phyloP scores from a whole-genome alignment of 2,888 invertebrate genomes.

The Ommatoiulus sabulosus region DNA sequence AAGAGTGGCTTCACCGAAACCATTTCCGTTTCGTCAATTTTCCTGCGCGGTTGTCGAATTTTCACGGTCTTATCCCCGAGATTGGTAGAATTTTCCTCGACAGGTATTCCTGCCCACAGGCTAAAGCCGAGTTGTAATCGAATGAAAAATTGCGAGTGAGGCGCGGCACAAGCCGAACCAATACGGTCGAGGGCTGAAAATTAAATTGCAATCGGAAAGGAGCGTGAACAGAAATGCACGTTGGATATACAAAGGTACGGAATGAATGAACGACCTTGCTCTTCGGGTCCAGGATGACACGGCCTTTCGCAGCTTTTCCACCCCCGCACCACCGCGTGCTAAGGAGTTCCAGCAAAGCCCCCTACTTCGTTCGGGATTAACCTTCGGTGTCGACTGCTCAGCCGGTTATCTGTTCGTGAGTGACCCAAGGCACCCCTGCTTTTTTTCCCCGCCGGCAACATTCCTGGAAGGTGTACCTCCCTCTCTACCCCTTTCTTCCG shows the following conservation, averaged over 20 bases:
- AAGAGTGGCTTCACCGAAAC: neutral
- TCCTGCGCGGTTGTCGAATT: neutral
- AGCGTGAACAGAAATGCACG: conserved; percentile 25
- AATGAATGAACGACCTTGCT: conserved; percentile 38
- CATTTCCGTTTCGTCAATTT: neutral
- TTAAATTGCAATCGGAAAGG: neutral
- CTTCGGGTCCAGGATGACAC: neutral
- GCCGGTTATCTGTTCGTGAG: conserved; percentile 25
- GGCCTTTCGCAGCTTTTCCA: neutral
- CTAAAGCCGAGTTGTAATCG: neutral
- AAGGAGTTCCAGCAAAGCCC: neutral
- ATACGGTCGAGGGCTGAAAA: conserved; percentile 1
- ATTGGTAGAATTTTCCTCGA: neutral
- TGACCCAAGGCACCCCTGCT: conserved; percentile 1
- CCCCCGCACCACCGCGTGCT: neutral
- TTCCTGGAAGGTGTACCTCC: conserved; percentile 27
- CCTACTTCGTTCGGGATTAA: neutral
- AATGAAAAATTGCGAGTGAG: conserved; percentile 25
- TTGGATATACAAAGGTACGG: neutral
- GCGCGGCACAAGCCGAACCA: conserved; percentile 19
- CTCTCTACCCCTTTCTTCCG: conserved; percentile 1
- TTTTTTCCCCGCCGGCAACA: neutral
- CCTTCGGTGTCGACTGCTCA: neutral
- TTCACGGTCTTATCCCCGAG: neutral
- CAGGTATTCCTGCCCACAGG: neutral